A percentile compares a stretch with the other conserved stretches of the same genome.
phyloP scores from a whole-genome alignment of 2,113 vertebrate genomes.

The Erpornis zantholeuca region DNA sequence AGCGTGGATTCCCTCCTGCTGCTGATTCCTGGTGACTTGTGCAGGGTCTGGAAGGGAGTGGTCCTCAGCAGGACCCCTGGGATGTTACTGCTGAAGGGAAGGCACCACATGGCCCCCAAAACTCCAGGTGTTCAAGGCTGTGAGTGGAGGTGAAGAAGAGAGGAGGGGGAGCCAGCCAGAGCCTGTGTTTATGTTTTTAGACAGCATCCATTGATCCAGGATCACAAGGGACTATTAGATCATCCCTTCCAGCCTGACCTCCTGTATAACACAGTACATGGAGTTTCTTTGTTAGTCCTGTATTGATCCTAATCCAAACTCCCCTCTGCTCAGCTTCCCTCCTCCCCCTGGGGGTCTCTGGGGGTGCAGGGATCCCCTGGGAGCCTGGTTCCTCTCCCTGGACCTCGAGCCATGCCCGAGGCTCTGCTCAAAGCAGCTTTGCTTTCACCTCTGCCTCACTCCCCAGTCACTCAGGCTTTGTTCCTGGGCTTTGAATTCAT shows the following conservation, averaged over 20 bases:
- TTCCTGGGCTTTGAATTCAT: background rate
- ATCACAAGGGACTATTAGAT: constrained; percentile 59
- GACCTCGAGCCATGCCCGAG: background rate
- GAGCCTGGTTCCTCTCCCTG: background rate
- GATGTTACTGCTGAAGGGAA: background rate
- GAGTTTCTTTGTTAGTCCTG: constrained; percentile 40
- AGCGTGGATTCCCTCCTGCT: background rate
- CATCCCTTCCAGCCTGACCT: constrained; percentile 38
- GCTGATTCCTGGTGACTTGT: background rate
- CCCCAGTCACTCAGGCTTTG: background rate
- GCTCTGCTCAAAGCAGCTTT: background rate
- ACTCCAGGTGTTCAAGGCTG: background rate
- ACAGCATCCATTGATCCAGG: constrained; percentile 50
- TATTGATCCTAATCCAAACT: constrained; percentile 39
- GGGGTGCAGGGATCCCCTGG: background rate
- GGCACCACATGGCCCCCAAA: background rate
- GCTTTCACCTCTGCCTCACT: background rate
- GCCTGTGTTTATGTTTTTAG: constrained; percentile 51
- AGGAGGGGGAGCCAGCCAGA: background rate
- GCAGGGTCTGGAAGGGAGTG: background rate
- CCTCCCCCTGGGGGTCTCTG: background rate
- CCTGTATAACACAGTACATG: background rate
- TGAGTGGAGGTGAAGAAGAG: background rate
- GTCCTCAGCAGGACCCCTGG: background rate
- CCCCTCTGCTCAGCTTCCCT: background rate